Evolutionary conservation across 1,140 invertebrate species (phyloP).

Genomic region (Plutomurus gul): DNA sequence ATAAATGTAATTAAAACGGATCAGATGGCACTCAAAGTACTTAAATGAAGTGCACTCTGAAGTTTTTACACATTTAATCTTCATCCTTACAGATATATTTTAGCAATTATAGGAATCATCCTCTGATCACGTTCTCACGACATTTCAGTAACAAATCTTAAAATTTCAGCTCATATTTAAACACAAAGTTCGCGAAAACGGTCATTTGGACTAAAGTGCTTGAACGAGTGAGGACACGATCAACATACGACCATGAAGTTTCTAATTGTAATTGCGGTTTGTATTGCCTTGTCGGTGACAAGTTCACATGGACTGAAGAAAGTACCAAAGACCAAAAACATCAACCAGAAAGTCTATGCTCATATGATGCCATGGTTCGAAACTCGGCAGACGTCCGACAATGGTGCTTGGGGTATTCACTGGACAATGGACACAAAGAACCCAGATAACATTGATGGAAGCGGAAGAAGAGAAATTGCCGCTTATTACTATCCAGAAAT

Average conservation of each 20-base stretch:
- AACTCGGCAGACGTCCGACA: not conserved
- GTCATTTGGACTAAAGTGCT: too few relatives aligned
- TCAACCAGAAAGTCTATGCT: not conserved
- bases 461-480: slow-evolving; percentile 32
- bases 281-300: not conserved
- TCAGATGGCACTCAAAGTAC: too few relatives aligned
- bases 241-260: not conserved
- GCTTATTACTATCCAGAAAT: slow-evolving; percentile 43
- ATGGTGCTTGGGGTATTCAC: slow-evolving; percentile 9
- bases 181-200: too few relatives aligned
- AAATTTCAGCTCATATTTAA: too few relatives aligned
- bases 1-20: too few relatives aligned
- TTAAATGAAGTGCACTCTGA: too few relatives aligned
- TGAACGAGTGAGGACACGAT: too few relatives aligned
- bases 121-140: too few relatives aligned
- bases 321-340: not conserved
- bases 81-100: too few relatives aligned
- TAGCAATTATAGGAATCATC: too few relatives aligned
- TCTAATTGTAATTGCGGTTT: not conserved
- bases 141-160: too few relatives aligned
- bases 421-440: slow-evolving; percentile 42
- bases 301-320: not conserved
- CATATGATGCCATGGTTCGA: slow-evolving; percentile 40
- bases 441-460: slow-evolving; percentile 32
- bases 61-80: too few relatives aligned